Evolutionary conservation across 2,113 vertebrate genomes (phyloP).

Genomic region (Daubentonia madagascariensis): DNA sequence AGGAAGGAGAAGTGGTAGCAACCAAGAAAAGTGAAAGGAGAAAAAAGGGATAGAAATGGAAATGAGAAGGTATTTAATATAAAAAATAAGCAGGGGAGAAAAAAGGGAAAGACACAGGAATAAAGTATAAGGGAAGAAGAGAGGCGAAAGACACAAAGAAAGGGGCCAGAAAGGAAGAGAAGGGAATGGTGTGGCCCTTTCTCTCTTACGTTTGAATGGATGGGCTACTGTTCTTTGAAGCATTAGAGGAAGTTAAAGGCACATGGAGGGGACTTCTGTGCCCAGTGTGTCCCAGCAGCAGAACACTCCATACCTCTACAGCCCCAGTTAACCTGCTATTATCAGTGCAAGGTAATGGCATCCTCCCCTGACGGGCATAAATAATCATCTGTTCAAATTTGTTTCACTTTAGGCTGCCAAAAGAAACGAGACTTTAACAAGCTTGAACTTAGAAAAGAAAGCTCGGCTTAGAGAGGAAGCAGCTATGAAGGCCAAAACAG

Average conservation of each 20-base stretch:
- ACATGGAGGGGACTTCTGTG: background rate
- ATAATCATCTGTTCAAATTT: slow-evolving; percentile 3
- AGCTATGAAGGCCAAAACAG: slow-evolving; percentile 66
- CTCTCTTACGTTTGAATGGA: background rate
- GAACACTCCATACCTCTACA: background rate
- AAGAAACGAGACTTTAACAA: slow-evolving; percentile 86
- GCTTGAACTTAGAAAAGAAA: slow-evolving; percentile 90
- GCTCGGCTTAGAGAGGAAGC: slow-evolving; percentile 83
- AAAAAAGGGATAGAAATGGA: background rate
- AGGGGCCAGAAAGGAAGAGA: background rate
- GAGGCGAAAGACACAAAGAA: background rate
- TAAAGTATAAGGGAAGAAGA: background rate
- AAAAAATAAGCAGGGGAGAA: background rate
- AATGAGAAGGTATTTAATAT: background rate
- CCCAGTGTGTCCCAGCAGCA: background rate
- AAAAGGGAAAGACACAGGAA: background rate
- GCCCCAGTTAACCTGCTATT: background rate
- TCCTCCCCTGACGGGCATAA: background rate
- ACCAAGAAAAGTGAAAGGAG: background rate
- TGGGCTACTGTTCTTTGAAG: background rate
- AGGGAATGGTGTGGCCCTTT: background rate
- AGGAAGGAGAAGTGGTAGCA: background rate
- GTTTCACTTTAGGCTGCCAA: slow-evolving; percentile 82
- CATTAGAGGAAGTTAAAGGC: background rate
- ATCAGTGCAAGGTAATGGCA: background rate